A percentile compares a stretch with the other conserved stretches of the same genome.
Evolutionary conservation across 2,888 invertebrate species (phyloP).

Genomic region (Dasysyrphus tricinctus): DNA sequence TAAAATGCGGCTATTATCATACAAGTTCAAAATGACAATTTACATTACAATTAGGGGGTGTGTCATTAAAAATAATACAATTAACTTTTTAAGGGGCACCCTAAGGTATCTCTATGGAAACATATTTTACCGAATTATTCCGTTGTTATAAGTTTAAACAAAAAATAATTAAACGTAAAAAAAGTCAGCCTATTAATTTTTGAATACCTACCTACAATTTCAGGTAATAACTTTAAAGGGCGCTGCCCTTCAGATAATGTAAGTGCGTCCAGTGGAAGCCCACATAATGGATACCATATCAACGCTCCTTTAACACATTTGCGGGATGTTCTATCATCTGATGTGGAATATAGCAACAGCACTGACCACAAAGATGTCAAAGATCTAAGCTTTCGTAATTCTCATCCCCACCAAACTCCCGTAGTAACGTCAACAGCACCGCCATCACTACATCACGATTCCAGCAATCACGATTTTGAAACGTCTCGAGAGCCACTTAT

Average conservation of each 20-base stretch:
- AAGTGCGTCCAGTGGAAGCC: constrained; percentile 85
- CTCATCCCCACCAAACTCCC: constrained; percentile 82
- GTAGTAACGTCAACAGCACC: constrained; percentile 83
- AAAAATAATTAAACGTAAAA: no score
- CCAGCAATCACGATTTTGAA: constrained; percentile 83
- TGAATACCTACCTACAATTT: constrained; percentile 6
- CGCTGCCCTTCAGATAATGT: constrained; percentile 84
- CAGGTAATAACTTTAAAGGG: constrained; percentile 82
- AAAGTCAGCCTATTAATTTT: no score
- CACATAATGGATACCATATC: constrained; percentile 82
- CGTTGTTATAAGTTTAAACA: no score
- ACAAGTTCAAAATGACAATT: no score
- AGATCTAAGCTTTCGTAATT: constrained; percentile 82
- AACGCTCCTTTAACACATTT: constrained; percentile 83
- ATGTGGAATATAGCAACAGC: constrained; percentile 83
- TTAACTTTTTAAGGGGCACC: no score
- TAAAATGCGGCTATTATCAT: no score
- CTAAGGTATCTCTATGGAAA: no score
- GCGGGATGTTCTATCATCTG: constrained; percentile 83
- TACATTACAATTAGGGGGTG: no score
- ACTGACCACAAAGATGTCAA: constrained; percentile 83
- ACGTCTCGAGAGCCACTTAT: constrained; percentile 81
- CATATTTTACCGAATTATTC: no score
- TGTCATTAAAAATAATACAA: no score
- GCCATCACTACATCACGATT: constrained; percentile 81